These are phyloP conservation scores for Apis cerana DNA, from an alignment of 1,140 invertebrate genomes.

Conservation along the genomic window DNA sequence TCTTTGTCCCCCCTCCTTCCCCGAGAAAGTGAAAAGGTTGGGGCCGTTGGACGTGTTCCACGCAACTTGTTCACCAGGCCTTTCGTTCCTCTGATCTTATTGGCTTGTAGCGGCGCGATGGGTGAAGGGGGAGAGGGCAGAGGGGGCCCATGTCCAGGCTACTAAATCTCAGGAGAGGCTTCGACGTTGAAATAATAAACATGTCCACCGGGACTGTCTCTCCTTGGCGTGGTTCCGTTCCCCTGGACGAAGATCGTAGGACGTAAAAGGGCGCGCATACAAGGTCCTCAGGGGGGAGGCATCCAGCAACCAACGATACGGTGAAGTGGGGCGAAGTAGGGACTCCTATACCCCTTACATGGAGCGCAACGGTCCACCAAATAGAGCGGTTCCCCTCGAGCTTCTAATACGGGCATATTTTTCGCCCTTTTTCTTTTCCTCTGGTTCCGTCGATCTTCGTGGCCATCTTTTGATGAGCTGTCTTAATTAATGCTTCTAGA, in stretches of 20 bases:
- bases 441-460: not conserved
- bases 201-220: conserved; percentile 56
- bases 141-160: conserved; percentile 26
- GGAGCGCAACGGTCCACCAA: conserved; percentile 34
- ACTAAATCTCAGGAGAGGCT: conserved; percentile 58
- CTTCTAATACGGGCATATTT: conserved; percentile 44
- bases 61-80: conserved; percentile 32
- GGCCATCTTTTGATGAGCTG: not conserved
- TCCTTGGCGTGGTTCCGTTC: conserved; percentile 45
- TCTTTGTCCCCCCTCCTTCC: not conserved
- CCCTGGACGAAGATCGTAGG: conserved; percentile 32
- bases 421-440: conserved; percentile 15
- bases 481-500: conserved; percentile 24
- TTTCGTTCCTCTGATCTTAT: conserved; percentile 48
- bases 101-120: conserved; percentile 31
- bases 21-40: conserved; percentile 42
- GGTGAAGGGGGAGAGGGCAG: not conserved
- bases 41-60: conserved; percentile 27
- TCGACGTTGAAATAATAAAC: conserved; percentile 66
- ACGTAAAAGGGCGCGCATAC: conserved; percentile 48
- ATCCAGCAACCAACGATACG: not conserved
- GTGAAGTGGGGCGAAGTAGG: not conserved
- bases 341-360: conserved; percentile 13
- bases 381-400: conserved; percentile 44
- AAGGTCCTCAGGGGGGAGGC: not conserved